Evolutionary conservation across 2,888 invertebrate genomes (phyloP).

Genomic region (Lycia hirtaria): DNA sequence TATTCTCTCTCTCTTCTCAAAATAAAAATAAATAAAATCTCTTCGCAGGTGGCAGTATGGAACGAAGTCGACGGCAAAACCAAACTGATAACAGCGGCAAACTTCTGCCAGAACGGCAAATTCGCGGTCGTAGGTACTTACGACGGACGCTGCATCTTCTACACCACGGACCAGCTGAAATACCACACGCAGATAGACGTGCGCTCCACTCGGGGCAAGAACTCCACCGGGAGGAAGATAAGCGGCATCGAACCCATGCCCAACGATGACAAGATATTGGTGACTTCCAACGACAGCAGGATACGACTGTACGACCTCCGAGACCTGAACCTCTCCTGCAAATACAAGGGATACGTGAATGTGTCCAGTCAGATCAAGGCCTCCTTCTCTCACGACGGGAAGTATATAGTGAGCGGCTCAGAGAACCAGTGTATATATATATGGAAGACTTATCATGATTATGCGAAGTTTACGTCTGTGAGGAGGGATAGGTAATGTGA

Average conservation of each 20-base stretch:
- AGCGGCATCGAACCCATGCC: constrained; percentile 99
- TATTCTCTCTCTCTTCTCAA: too few relatives aligned
- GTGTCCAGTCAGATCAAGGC: constrained; percentile 99
- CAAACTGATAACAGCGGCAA: constrained; percentile 97
- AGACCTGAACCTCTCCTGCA: constrained; percentile 97
- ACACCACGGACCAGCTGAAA: constrained; percentile 98
- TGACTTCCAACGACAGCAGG: constrained; percentile 99
- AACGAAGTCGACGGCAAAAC: constrained; percentile 98
- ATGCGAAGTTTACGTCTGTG: constrained; percentile 96
- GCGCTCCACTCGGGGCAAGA: constrained; percentile 97
- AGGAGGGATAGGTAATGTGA: constrained; percentile 87
- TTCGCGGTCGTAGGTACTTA: constrained; percentile 99
- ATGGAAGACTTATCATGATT: constrained; percentile 99
- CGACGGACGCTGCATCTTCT: constrained; percentile 99
- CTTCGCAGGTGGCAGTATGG: constrained; percentile 94
- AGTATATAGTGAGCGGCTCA: constrained; percentile 98
- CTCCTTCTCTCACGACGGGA: constrained; percentile 98
- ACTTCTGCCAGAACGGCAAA: constrained; percentile 98
- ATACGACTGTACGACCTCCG: constrained; percentile 97
- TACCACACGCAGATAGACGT: constrained; percentile 99
- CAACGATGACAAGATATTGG: constrained; percentile 96
- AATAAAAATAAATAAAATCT: neutral
- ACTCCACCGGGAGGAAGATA: constrained; percentile 97
- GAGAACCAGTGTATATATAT: constrained; percentile 99
- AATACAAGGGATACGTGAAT: constrained; percentile 96